Evolutionary conservation across 2,888 invertebrate species (phyloP).

Genomic region (Entomobrya multifasciata): DNA sequence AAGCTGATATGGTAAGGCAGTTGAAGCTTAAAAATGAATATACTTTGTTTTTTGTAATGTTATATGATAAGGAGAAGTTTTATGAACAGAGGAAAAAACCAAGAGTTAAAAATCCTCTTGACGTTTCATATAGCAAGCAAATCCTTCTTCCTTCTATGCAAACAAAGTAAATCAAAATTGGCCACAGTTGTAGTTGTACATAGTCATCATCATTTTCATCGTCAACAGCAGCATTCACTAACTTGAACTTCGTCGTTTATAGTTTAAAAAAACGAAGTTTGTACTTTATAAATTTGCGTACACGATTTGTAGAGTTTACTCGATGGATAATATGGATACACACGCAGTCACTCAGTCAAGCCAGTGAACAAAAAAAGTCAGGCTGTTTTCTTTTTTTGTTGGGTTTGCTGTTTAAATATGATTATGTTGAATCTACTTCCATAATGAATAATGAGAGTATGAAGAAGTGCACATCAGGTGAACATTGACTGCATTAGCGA

Average conservation of each 20-base stretch:
- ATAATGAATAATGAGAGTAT: conserved; percentile 9
- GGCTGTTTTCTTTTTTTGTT: conserved; percentile 9
- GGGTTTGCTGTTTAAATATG: not conserved
- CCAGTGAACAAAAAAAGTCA: conserved; percentile 43
- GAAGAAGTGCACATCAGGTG: conserved; percentile 9
- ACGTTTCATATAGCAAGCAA: conserved; percentile 49
- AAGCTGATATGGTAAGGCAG: conserved; percentile 21
- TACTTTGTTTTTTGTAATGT: too few relatives aligned
- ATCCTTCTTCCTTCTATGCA: conserved; percentile 60
- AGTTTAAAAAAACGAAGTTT: conserved; percentile 6
- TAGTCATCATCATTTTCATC: conserved; percentile 49
- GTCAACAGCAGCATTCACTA: not conserved
- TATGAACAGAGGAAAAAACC: not conserved
- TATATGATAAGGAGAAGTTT: not conserved
- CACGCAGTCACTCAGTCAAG: not conserved
- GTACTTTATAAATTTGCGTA: not conserved
- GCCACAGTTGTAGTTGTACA: conserved; percentile 64
- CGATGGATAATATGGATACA: not conserved
- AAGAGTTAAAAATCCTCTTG: conserved; percentile 55
- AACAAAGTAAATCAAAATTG: conserved; percentile 73
- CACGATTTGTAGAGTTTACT: not conserved
- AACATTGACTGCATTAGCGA: too few relatives aligned
- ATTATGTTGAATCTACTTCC: conserved; percentile 38
- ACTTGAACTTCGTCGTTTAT: conserved; percentile 19
- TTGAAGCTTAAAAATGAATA: too few relatives aligned